Evolutionary conservation across 1,140 invertebrate species (phyloP).

Genomic region (Drosophila sp.): DNA sequence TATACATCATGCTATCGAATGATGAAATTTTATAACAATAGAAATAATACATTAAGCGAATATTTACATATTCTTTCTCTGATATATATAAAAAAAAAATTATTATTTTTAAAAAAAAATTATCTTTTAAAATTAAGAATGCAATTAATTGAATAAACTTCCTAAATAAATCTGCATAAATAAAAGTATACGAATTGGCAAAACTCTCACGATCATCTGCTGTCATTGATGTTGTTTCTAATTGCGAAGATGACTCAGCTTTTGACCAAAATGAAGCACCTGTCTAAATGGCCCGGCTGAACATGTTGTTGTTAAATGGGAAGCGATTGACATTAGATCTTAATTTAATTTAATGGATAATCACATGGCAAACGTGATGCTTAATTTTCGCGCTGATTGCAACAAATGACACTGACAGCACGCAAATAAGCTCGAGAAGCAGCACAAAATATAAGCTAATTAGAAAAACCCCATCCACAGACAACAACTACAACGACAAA

Average conservation of each 20-base stretch:
- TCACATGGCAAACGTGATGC: conserved; percentile 47
- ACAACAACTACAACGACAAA: conserved; percentile 28
- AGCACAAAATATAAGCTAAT: conserved; percentile 65
- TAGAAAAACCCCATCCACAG: conserved; percentile 49
- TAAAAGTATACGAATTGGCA: conserved; percentile 15
- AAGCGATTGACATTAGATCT: conserved; percentile 47
- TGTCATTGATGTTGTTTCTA: conserved; percentile 32
- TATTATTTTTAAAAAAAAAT: not conserved
- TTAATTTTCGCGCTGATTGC: conserved; percentile 77
- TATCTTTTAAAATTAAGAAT: no score
- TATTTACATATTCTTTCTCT: not conserved
- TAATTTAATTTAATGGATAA: conserved; percentile 60
- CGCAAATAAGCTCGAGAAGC: conserved; percentile 52
- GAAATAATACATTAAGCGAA: no score
- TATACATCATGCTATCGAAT: no score
- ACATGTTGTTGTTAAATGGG: conserved; percentile 43
- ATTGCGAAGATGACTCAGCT: conserved; percentile 60
- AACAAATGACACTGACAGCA: conserved; percentile 66
- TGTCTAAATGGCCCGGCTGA: conserved; percentile 21
- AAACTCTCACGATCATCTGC: conserved; percentile 71
- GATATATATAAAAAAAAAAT: no score
- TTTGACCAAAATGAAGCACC: conserved; percentile 36
- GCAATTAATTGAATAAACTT: no score
- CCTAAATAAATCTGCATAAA: conserved; percentile 21
- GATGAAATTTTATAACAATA: no score